These are phyloP conservation scores for Syrrhaptes paradoxus DNA, from an alignment of 2,113 vertebrate species.

Conservation along the genomic window DNA sequence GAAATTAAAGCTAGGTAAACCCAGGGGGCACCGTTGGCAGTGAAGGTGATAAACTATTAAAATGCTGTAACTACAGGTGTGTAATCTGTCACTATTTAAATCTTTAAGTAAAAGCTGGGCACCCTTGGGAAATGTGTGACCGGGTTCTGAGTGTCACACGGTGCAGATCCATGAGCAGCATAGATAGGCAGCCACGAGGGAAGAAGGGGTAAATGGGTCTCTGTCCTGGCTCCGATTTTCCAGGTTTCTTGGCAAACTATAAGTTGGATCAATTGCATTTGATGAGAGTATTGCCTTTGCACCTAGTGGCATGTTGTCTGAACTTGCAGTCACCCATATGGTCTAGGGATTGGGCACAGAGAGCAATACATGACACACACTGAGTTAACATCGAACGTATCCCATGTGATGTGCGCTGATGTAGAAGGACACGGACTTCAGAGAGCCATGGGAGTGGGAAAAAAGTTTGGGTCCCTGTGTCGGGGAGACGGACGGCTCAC, in stretches of 20 bases:
- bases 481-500: background rate
- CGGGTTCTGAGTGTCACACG: background rate
- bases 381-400: background rate
- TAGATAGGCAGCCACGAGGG: background rate
- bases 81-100: background rate
- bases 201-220: background rate
- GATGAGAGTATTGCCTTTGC: background rate
- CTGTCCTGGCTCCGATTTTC: background rate
- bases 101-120: background rate
- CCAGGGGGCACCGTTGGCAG: background rate
- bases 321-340: background rate
- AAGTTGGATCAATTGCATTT: background rate
- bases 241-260: background rate
- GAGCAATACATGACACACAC: background rate
- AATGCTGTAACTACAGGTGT: background rate
- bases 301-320: background rate
- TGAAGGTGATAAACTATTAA: background rate
- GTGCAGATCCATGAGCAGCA: background rate
- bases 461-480: background rate
- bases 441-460: background rate
- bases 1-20: background rate
- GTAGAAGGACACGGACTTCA: background rate
- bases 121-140: background rate
- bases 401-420: background rate
- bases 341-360: background rate